Base-by-base conservation (phyloP, 2,888 invertebrate genomes). In the Chaitophorus viminalis region DNA sequence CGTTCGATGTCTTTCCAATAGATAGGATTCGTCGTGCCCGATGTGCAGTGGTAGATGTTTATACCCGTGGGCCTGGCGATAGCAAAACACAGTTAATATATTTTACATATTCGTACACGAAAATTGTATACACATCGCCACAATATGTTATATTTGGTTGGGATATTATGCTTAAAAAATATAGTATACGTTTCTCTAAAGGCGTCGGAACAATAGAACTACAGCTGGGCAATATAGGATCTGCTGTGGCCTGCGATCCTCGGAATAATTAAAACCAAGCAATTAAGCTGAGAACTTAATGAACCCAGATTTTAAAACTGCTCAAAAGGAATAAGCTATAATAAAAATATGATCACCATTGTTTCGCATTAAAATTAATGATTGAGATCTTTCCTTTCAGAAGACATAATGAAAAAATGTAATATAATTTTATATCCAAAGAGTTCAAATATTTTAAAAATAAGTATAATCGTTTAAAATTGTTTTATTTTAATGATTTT, bases 21-120 rank as follows among this genome's bases (percentile, higher is more conserved):
- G 89, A 94, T 91, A 1, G 93, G 93, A 90, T 94, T 94, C 88
- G 93, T 91, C 65, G 91, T 91, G 18, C 94, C 94, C 0, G 94
- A 93, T n/a, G 93, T 93, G 90, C 93, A 93, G 91, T 94, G 94
- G 91, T 93, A 94, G 52, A 94, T 92, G 29, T 92, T 89, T 39
- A 92, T 91, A 82, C 90, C 90, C 89, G 91, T 91, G n/a, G 91
- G 91, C 89, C 92, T 91, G 85, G 9, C 89, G 75, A 77, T 88
- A 31, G 75, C 25, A 33, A 54, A 82, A 72, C 31, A 46, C 21
- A 21, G 9, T 65, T 79, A 9, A 17, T n/a, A n/a, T 46, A n/a
- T n/a, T n/a, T n/a, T n/a, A 46, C 36, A 9, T 36, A 25, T 25
- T 3, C 14, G 25, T 75, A 4, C 25, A 25, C 14, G 14, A 3